Percentiles rank a stretch among this genome's conserved stretches.
phyloP scores from a whole-genome alignment of 2,113 vertebrate genomes.

The Silurus glanis region DNA sequence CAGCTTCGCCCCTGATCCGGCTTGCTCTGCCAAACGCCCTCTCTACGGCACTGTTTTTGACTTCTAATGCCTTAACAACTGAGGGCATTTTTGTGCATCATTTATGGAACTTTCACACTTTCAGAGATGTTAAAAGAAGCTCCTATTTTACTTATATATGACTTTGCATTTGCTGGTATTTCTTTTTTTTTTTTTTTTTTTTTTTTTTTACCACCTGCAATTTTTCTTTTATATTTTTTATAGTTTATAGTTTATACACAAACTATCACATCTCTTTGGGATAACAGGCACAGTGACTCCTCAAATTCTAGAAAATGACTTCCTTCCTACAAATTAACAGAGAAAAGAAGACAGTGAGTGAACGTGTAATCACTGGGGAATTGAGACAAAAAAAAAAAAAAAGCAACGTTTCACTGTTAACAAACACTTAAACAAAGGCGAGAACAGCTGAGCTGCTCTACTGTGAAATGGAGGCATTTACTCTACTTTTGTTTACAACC shows the following conservation, averaged over 20 bases:
- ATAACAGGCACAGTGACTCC: neutral
- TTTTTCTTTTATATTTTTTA: neutral
- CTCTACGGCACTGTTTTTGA: neutral
- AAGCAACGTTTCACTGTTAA: conserved; percentile 38
- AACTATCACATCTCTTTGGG: neutral
- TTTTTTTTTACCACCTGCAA: conserved; percentile 1
- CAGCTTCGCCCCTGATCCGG: neutral
- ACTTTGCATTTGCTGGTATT: conserved; percentile 13
- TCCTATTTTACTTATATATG: conserved; percentile 39
- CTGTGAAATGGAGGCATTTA: conserved; percentile 54
- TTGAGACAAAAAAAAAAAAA: conserved; percentile 16
- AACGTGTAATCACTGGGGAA: conserved; percentile 22
- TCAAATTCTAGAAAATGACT: conserved; percentile 37
- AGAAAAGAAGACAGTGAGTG: conserved; percentile 11
- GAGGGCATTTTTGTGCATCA: conserved; percentile 30
- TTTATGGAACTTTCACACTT: conserved; percentile 55
- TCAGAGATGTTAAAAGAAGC: conserved; percentile 37
- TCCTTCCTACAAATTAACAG: conserved; percentile 28
- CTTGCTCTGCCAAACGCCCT: neutral
- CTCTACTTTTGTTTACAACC: conserved; percentile 36
- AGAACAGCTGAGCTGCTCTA: conserved; percentile 16
- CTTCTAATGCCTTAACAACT: neutral
- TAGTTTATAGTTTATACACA: too few relatives aligned
- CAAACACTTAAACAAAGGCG: conserved; percentile 47
- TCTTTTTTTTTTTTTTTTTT: neutral